phyloP scores from a whole-genome alignment of 2,797 vertebrate species.

The Telmatherina bonti region DNA sequence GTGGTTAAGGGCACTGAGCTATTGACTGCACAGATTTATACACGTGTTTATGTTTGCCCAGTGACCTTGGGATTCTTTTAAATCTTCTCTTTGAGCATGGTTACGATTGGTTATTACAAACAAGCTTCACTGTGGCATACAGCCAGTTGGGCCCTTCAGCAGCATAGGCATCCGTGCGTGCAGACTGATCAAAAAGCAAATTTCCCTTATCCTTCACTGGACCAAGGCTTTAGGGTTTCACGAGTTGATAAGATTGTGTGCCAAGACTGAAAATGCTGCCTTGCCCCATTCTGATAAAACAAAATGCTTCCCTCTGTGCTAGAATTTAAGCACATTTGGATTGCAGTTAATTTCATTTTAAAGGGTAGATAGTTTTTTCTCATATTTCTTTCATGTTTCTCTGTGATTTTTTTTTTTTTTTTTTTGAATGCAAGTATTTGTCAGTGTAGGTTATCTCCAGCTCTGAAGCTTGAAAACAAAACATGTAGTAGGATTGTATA shows the following conservation, averaged over 20 bases:
- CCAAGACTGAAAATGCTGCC: slow-evolving; percentile 53
- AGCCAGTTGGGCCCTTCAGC: slow-evolving; percentile 43
- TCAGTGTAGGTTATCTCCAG: not conserved
- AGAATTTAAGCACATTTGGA: slow-evolving; percentile 11
- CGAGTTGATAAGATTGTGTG: slow-evolving; percentile 63
- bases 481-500: not conserved
- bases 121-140: slow-evolving; percentile 64
- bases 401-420: not conserved
- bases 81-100: slow-evolving; percentile 63
- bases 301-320: slow-evolving; percentile 45
- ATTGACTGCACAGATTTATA: slow-evolving; percentile 47
- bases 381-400: not conserved
- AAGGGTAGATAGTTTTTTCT: too few species aligned
- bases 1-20: slow-evolving; percentile 21
- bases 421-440: not conserved
- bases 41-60: slow-evolving; percentile 45
- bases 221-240: slow-evolving; percentile 70
- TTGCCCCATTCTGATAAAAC: slow-evolving; percentile 44
- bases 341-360: not conserved
- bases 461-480: not conserved
- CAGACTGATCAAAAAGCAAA: slow-evolving; percentile 62
- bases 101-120: slow-evolving; percentile 73
- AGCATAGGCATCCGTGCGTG: slow-evolving; percentile 33
- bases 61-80: slow-evolving; percentile 51
- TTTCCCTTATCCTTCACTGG: slow-evolving; percentile 66